A percentile compares a stretch with the other conserved stretches of the same genome.
Conservation (phyloP, 2,113 vertebrate genomes). For the Orycteropus afer region DNA sequence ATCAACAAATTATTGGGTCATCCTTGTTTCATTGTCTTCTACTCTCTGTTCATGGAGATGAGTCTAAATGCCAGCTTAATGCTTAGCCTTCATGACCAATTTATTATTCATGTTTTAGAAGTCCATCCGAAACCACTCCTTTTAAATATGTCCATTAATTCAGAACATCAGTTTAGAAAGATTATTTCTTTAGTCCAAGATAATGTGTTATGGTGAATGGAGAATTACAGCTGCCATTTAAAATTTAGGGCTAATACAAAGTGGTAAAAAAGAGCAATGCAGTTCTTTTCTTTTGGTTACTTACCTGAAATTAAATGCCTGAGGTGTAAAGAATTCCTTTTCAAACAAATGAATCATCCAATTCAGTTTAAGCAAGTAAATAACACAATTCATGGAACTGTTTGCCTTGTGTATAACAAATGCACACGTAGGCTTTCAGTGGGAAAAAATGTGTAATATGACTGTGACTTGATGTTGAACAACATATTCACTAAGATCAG, state of each 20-base stretch:
- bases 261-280: background rate
- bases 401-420: slow-evolving; percentile 42
- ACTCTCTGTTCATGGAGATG: background rate
- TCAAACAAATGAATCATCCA: slow-evolving; percentile 34
- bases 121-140: slow-evolving; percentile 47
- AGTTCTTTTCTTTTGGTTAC: background rate
- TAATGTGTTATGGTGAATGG: slow-evolving; percentile 15
- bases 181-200: slow-evolving; percentile 49
- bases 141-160: slow-evolving; percentile 65
- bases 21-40: background rate
- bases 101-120: slow-evolving; percentile 71
- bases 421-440: background rate
- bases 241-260: slow-evolving; percentile 35
- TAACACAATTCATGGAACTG: slow-evolving; percentile 43
- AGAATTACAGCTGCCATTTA: slow-evolving; percentile 50
- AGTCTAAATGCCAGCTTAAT: slow-evolving; percentile 52
- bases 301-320: slow-evolving; percentile 52
- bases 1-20: background rate
- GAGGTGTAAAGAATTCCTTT: slow-evolving; percentile 36
- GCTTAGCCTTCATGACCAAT: slow-evolving; percentile 31
- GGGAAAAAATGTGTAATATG: slow-evolving; percentile 29
- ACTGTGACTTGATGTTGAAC: slow-evolving; percentile 34
- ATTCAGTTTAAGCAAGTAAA: slow-evolving; percentile 53
- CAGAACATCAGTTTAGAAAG: slow-evolving; percentile 51
- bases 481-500: slow-evolving; percentile 63